Percentiles rank a stretch among this genome's conserved stretches.
These are phyloP conservation scores for Cassiopea xamachana DNA, from an alignment of 30 jellyfish, hydroid and myxozoan species.

Conservation along the genomic window DNA sequence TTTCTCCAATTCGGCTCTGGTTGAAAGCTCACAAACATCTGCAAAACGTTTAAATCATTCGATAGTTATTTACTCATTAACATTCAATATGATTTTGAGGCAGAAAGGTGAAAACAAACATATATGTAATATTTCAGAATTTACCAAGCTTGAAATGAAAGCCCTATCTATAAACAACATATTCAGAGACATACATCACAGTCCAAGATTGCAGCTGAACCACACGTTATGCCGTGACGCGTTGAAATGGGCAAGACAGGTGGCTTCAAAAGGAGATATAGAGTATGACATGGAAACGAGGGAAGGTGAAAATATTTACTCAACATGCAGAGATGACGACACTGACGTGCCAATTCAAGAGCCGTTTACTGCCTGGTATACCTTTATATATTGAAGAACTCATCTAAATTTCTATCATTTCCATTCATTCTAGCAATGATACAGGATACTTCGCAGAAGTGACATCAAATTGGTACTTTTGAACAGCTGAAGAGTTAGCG, in stretches of 20 bases:
- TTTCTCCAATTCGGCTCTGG: no score
- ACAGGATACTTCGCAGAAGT: no score
- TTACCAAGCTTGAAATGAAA: constrained; percentile 53
- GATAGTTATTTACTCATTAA: no score
- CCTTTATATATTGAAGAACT: background rate
- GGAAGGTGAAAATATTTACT: constrained; percentile 58
- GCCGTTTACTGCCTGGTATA: constrained; percentile 47
- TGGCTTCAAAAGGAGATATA: constrained; percentile 65
- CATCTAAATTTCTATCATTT: background rate
- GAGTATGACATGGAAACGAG: constrained; percentile 46
- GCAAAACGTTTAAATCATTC: no score
- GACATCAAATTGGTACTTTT: no score
- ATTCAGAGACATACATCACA: constrained; percentile 87
- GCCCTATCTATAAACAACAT: constrained; percentile 81
- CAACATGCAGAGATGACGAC: constrained; percentile 41
- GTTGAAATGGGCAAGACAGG: constrained; percentile 67
- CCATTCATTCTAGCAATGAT: background rate
- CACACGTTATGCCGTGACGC: constrained; percentile 82
- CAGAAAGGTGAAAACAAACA: no score
- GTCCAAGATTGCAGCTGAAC: constrained; percentile 80
- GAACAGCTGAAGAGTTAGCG: no score
- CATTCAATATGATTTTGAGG: no score
- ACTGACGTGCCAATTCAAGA: constrained; percentile 44
- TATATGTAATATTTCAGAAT: constrained; percentile 1
- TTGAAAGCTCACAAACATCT: no score